Evolutionary conservation across 1,140 invertebrate species (phyloP).

Genomic region (Gonatopus flavifemur): DNA sequence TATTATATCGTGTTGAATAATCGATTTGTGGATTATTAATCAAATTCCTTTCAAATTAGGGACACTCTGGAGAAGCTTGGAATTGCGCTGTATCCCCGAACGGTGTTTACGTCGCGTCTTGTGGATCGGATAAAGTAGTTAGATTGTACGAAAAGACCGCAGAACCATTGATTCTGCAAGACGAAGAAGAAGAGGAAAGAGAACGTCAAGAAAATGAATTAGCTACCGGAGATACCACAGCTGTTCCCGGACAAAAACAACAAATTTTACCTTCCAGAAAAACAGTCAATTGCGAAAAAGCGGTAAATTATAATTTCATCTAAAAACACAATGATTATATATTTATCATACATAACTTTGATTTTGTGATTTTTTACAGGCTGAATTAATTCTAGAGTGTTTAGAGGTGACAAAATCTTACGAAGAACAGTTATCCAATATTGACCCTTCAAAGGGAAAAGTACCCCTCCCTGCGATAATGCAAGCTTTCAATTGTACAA

Average conservation of each 20-base stretch:
- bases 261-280: conserved; percentile 83
- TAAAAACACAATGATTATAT: neutral
- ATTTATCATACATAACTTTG: neutral
- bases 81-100: conserved; percentile 76
- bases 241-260: conserved; percentile 70
- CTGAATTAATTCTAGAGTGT: conserved; percentile 87
- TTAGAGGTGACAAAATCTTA: conserved; percentile 77
- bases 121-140: conserved; percentile 87
- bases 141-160: conserved; percentile 85
- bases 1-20: conserved; percentile 6
- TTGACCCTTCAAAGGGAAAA: conserved; percentile 39
- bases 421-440: conserved; percentile 57
- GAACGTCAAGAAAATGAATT: conserved; percentile 72
- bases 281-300: conserved; percentile 88
- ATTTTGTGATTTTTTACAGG: conserved; percentile 59
- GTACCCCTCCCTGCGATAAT: conserved; percentile 72
- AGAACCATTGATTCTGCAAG: conserved; percentile 89
- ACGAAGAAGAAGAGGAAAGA: conserved; percentile 84
- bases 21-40: conserved; percentile 12
- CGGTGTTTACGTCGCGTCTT: conserved; percentile 78
- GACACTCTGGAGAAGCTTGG: conserved; percentile 79
- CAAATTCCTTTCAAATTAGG: conserved; percentile 50
- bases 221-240: conserved; percentile 69
- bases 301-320: conserved; percentile 60
- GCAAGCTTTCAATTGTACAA: conserved; percentile 72